Evolutionary conservation across 2,888 invertebrate species (phyloP).

Genomic region (Cerastis leucographa): DNA sequence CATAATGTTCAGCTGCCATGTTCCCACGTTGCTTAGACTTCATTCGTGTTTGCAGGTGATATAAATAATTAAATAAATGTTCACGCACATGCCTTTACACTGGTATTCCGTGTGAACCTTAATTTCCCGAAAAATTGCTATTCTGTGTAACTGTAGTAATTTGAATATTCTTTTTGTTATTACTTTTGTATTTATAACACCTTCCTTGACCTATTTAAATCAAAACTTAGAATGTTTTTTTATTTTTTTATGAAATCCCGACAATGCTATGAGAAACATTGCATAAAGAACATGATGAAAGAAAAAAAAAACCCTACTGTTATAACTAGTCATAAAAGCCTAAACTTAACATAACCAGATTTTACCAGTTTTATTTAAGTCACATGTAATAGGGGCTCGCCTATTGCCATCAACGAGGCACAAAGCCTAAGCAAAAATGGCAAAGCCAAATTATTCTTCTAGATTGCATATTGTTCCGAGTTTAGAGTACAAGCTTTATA

Average conservation of each 20-base stretch:
- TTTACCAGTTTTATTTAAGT: neutral
- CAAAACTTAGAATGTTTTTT: neutral
- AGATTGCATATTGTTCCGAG: neutral
- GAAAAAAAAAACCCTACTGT: neutral
- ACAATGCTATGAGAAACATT: neutral
- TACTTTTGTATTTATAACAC: neutral
- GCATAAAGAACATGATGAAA: neutral
- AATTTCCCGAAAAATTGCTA: neutral
- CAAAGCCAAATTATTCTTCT: neutral
- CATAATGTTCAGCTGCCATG: slow-evolving; percentile 56
- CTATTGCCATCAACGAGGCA: neutral
- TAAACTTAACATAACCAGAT: neutral
- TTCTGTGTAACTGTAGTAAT: neutral
- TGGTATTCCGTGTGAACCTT: slow-evolving; percentile 17
- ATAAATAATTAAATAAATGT: slow-evolving; percentile 61
- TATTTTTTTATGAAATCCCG: neutral
- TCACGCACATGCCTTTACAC: slow-evolving; percentile 37
- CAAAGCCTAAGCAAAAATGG: neutral
- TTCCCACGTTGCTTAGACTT: slow-evolving; percentile 62
- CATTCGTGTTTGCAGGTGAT: slow-evolving; percentile 55
- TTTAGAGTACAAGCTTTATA: neutral
- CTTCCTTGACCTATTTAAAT: neutral
- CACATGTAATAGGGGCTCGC: neutral
- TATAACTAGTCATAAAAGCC: neutral
- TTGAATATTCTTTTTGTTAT: neutral